Evolutionary conservation across 2,888 invertebrate genomes (phyloP), one percentile per base, ranked within the genome.

Genomic region (Eupithecia vulgata): DNA sequence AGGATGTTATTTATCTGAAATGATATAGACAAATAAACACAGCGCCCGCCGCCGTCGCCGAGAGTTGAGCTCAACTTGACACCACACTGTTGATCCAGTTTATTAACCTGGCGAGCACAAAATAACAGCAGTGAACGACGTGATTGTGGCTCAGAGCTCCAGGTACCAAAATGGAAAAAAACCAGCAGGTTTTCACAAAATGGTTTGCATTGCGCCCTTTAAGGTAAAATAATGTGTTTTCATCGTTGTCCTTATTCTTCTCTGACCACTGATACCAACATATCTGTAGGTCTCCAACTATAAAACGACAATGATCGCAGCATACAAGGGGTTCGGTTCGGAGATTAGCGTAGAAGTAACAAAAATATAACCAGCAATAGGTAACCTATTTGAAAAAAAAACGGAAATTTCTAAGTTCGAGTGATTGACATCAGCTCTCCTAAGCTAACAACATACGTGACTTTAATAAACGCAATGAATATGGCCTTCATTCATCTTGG

Each of bases 41-140:
- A 35, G 13, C 57, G 57, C 74, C 82, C 85, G 82, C 30, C 61
- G 34, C 34, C 30, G 61, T 85, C 62, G 70, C 61, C 81, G 82
- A 83, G 80, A 73, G 81, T 87, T 78, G 87, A 87, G 90, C 88
- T 87, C 87, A 84, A 78, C 83, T 84, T 85, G 87, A 87, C 88
- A 87, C 88, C 80, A 80, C 76, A 74, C 74, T 91, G 88, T 91
- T 92, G 91, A 87, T 85, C 80, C 89, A 89, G 87, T 89, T 88
- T 90, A 85, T 86, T 85, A 89, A 84, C 84, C 84, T 70, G 71
- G 59, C 52, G 67, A 30, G 10, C 10, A 52, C 21, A 52, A 52
- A 52, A 52, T 21, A n/a, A 48, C 48, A 21, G 48, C 48, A 48
- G 48, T 21, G 48, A 10, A 8, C n/a, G n/a, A 3, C 30, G 30